A percentile compares a stretch with the other conserved stretches of the same genome.
Evolutionary conservation across 2,113 vertebrate genomes (phyloP).

Genomic region (Orthochromis malagaraziensis): DNA sequence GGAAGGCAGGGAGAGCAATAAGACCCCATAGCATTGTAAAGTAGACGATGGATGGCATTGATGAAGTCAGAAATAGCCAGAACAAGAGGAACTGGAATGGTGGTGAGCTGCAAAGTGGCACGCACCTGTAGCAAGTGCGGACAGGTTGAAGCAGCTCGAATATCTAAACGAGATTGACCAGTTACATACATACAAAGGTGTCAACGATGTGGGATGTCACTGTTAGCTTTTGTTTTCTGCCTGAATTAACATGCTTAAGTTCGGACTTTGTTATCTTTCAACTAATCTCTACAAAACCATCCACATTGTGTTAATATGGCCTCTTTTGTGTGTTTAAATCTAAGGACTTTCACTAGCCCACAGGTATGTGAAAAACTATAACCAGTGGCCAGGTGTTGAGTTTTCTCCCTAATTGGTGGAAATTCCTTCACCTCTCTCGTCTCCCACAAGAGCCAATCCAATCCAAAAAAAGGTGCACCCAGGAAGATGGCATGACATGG

Average conservation of each 20-base stretch:
- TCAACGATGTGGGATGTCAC: not conserved
- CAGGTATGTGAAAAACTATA: slow-evolving; percentile 37
- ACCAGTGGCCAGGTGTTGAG: slow-evolving; percentile 23
- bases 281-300: not conserved
- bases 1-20: not conserved
- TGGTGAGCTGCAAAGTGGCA: not conserved
- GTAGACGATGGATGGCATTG: too few species aligned
- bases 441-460: not conserved
- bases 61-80: not conserved
- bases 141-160: not conserved
- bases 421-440: not conserved
- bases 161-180: not conserved
- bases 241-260: not conserved
- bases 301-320: slow-evolving; percentile 53
- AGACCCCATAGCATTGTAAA: not conserved
- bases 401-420: slow-evolving; percentile 4
- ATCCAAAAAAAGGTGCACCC: not conserved
- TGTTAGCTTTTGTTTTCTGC: not conserved
- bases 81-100: not conserved
- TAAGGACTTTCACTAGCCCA: slow-evolving; percentile 37
- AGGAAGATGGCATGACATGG: not conserved
- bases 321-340: slow-evolving; percentile 47
- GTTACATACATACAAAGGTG: not conserved
- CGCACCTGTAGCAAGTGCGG: rapidly evolving
- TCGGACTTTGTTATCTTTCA: not conserved